Evolutionary conservation across 2,888 invertebrate genomes (phyloP).

Genomic region (Steinernema carpocapsae): DNA sequence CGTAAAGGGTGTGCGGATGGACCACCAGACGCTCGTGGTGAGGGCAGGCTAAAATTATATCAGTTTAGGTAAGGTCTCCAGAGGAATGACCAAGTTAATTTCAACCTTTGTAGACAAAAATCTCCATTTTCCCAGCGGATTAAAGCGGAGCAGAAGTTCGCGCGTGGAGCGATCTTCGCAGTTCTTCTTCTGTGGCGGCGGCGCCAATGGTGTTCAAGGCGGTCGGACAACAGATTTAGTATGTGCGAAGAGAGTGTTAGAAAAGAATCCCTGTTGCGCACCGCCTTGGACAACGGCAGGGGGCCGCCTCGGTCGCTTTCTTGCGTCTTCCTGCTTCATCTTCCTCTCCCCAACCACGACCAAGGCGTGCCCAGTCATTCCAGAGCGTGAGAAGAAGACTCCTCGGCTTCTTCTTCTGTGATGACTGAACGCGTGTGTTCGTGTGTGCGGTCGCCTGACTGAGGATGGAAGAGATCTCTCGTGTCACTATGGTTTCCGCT

Average conservation of each 20-base stretch:
- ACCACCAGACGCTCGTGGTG: constrained; percentile 71
- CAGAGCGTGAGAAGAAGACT: background rate
- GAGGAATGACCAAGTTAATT: background rate
- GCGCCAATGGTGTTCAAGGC: background rate
- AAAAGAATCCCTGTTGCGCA: constrained; percentile 33
- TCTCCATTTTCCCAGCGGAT: constrained; percentile 37
- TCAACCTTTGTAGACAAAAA: constrained; percentile 40
- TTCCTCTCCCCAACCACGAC: background rate
- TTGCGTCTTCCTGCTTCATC: no score
- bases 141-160: background rate
- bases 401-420: no score
- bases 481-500: constrained; percentile 35
- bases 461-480: no score
- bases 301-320: constrained; percentile 4
- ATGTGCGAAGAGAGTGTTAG: constrained; percentile 10
- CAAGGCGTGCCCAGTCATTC: background rate
- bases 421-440: no score
- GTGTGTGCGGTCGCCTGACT: no score
- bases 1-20: constrained; percentile 88
- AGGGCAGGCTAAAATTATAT: constrained; percentile 70
- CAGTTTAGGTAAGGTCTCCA: background rate
- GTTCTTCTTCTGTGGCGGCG: background rate
- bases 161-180: background rate
- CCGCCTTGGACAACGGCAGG: constrained; percentile 31
- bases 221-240: constrained; percentile 20